A percentile compares a stretch with the other conserved stretches of the same genome.
Evolutionary conservation across 2,888 invertebrate genomes (phyloP).

Genomic region (Megastigmus dorsalis): DNA sequence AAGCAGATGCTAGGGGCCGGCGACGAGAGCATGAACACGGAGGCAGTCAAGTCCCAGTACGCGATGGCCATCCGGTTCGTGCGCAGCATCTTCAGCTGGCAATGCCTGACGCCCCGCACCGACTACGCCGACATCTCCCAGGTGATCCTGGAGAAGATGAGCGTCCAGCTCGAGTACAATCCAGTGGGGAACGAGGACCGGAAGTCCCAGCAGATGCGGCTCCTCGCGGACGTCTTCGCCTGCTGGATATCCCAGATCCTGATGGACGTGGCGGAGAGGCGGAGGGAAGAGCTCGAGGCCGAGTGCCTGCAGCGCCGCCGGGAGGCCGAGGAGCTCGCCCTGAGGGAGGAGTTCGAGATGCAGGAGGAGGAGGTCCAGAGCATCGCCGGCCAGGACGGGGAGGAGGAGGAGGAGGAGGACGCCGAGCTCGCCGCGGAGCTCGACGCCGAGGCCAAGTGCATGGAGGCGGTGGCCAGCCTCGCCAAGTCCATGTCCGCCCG

Average conservation of each 20-base stretch:
- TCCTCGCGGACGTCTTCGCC: conserved; percentile 66
- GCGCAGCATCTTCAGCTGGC: conserved; percentile 64
- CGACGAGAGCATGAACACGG: conserved; percentile 57
- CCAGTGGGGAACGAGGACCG: conserved; percentile 62
- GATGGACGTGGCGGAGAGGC: conserved; percentile 62
- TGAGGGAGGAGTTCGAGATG: background rate
- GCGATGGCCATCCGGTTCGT: conserved; percentile 68
- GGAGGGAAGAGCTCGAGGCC: conserved; percentile 56
- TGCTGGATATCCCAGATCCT: conserved; percentile 69
- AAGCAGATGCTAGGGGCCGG: background rate
- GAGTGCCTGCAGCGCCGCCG: conserved; percentile 54
- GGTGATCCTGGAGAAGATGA: conserved; percentile 63
- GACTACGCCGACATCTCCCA: conserved; percentile 67
- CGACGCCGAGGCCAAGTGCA: no score
- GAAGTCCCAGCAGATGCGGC: conserved; percentile 66
- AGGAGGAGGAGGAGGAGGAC: conserved; percentile 2
- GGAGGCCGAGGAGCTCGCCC: conserved; percentile 47
- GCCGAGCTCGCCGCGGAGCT: background rate
- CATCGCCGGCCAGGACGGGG: no score
- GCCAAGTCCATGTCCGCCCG: no score
- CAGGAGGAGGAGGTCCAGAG: background rate
- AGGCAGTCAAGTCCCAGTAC: conserved; percentile 66
- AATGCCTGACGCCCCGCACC: conserved; percentile 59
- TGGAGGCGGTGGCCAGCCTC: background rate
- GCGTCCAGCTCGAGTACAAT: conserved; percentile 59